Base-by-base conservation (phyloP, 1,140 invertebrate species). In the Dendroctonus ponderosae region DNA sequence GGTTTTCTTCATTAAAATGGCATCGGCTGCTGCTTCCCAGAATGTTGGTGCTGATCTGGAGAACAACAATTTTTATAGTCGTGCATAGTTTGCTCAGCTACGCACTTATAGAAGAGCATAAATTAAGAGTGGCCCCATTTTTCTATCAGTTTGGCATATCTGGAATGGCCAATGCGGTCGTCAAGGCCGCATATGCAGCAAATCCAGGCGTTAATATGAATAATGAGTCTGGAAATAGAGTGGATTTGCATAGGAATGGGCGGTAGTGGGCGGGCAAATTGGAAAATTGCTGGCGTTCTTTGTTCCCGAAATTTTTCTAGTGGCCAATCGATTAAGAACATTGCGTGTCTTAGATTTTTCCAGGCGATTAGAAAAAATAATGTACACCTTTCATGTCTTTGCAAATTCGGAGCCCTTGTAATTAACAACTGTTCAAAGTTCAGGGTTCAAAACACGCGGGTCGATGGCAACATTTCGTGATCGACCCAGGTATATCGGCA, bases 21-120 rank as follows among this genome's bases (percentile, higher is more conserved):
- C 74, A 58, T 75, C 74, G 3, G 74, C 74, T 11, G 74, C 74
- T 54, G 73, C 72, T 57, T 75, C 74, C 74, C 74, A 75, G 38
- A 74, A 73, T 48, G 74, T 74, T 37, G 72, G 73, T 42, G 66
- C 52, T 11, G 62, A 53, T 49, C 72, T 73, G 54, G 15, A 65
- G 42, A 65, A 65, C 5, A 54, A 48, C 7, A 44, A 3, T 48
- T 48, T n/a, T 48, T 14, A 5, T 48, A 11, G 46, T 14, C n/a
- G 0, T 52, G 3, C 50, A 14, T 14, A 14, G 8, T 46, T 46
- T 46, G 43, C 8, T 12, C 26, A 5, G 15, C 8, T 52, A 9
- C 8, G 26, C 26, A 26, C 26, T 26, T 2, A 26, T 26, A 26
- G 43, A 11, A 11, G 8, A 2, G 12, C 43, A 12, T 11, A 46